Conservation (phyloP, 2,113 vertebrate genomes). For the Arizona elegans region DNA sequence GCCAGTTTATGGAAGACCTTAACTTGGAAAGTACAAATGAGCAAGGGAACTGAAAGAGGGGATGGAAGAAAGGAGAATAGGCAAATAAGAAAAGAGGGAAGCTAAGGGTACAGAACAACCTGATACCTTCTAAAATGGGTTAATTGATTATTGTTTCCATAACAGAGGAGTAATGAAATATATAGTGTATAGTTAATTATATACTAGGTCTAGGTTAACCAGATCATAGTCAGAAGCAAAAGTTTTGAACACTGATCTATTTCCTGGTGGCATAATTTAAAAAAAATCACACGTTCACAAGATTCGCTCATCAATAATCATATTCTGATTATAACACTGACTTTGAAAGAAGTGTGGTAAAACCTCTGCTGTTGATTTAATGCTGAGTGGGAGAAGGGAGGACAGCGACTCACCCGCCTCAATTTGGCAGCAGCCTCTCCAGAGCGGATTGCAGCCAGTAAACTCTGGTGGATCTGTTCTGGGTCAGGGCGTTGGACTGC, state of each 20-base stretch:
- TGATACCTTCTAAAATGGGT: not conserved
- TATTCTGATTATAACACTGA: constrained; percentile 31
- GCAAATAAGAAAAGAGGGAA: not conserved
- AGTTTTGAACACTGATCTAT: not conserved
- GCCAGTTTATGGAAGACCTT: not conserved
- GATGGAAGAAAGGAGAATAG: not conserved
- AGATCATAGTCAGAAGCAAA: not conserved
- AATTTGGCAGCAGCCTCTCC: constrained; percentile 79
- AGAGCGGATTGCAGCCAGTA: constrained; percentile 78
- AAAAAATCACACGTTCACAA: constrained; percentile 3
- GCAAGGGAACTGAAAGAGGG: not conserved
- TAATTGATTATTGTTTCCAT: not conserved
- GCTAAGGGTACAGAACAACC: too few species aligned
- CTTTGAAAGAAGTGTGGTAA: constrained; percentile 44
- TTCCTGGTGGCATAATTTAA: constrained; percentile 1
- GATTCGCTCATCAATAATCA: constrained; percentile 1
- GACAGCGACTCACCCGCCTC: constrained; percentile 72
- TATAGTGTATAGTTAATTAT: not conserved
- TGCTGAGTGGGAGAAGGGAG: not conserved
- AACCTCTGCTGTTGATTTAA: constrained; percentile 43
- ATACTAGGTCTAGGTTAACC: not conserved
- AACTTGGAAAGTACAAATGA: not conserved
- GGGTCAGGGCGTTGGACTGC: constrained; percentile 70
- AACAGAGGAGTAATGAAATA: not conserved
- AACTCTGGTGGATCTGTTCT: constrained; percentile 74